Base-by-base conservation (phyloP, 1,140 invertebrate genomes). In the Aphaenogaster rudis region DNA sequence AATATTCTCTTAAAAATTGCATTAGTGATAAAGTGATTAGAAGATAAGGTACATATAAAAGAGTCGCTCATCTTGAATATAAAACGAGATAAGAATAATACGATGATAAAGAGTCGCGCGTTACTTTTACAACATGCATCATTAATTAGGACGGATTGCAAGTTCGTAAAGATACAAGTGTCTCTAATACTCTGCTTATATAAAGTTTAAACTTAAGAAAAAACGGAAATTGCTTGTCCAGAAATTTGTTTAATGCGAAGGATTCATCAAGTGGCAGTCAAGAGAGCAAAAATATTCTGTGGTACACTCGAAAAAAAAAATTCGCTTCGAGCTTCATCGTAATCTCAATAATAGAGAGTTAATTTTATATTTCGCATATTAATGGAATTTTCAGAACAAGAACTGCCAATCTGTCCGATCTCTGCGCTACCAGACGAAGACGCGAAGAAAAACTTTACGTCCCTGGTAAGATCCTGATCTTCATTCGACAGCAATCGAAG, bases 391-490 rank as follows among this genome's bases (percentile, higher is more conserved):
- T 50, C 69, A 84, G 80, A 84, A 21, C 11, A 33, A 76, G 42
- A 54, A 42, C 36, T 71, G 36, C 36, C 80, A 61, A 50, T 36
- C 8, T 50, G 28, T 50, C 4, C 15, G 15, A 57, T 9, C 1
- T 59, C 79, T 82, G 97, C 98, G 93, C 96, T 98, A 89, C 96
- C 96, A n/a, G 97, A 98, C 88, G 97, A 97, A 91, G 96, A 97
- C 95, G 96, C 96, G 66, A 95, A 96, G 52, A 95, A 96, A 7
- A 97, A 97, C 90, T 96, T 96, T 86, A 95, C 97, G 85, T 98
- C 98, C 94, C 97, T 97, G 96, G 98, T 99, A 96, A 96, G 95
- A 94, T 69, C 33, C 48, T 63, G 28, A 74, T 74, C 11, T 42
- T 8, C 36, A n/a, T 36, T 63, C 13, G 8, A 48, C 52, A 57